Evolutionary conservation across 1,140 invertebrate species (phyloP), one percentile per base, ranked within the genome.

Genomic region (Aphis craccivora): DNA sequence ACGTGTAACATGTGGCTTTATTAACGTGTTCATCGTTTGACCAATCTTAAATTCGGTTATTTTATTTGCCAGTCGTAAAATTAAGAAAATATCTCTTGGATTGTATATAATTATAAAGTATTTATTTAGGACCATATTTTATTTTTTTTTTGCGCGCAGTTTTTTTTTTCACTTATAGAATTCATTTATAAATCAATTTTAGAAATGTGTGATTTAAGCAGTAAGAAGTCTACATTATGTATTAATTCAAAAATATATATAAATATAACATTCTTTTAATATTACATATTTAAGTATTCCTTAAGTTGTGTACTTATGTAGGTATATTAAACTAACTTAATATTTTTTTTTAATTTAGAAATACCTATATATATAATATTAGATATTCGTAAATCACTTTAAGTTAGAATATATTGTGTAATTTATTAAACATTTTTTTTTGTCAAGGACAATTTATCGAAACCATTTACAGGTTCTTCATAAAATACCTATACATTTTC

Each of bases 1-100:
- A 89, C 87, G 87, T 89, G 87, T 89, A 35, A 89, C 87, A 89
- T 89, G 48, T 89, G 87, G 87, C 35, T 86, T 86, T 89, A 88
- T 88, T 88, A 48, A 22, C 43, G 86, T 30, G 43, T 23, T 48
- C 84, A 22, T 48, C 43, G n/a, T 88, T 88, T 51, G 30, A 35
- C 86, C 45, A 23, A 84, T 88, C n/a, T 48, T 45, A 86, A 86
- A 45, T 86, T 86, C 43, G 25, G 84, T 86, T 45, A n/a, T 48
- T 43, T 45, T 30, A 23, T 88, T 35, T n/a, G 45, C 45, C 30
- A n/a, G 30, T 88, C n/a, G 45, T 51, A n/a, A 48, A 88, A 11
- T 22, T 6, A 2, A 45, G 14, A 25, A n/a, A 87, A 87, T 48
- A 87, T 45, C 20, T 83, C 40, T 40, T 40, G 3, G 37, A 35